Conservation (phyloP, 2,797 vertebrate species). For the Florisuga fusca region DNA sequence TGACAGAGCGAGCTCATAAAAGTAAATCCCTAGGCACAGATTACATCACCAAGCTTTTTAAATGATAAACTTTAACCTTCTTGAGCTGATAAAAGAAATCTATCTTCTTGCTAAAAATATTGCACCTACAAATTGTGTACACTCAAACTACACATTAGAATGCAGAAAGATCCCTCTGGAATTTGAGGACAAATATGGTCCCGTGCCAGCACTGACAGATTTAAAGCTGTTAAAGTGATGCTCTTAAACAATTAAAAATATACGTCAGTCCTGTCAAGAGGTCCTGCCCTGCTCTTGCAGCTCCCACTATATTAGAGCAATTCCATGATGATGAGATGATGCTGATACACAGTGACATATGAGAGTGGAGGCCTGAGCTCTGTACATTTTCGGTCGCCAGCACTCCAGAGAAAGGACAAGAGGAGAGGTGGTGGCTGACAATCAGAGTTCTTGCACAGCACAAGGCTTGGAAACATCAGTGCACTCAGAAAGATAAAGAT, state of each 20-base stretch:
- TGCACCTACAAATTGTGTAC: background rate
- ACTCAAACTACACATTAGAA: background rate
- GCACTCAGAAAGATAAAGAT: background rate
- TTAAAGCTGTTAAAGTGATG: background rate
- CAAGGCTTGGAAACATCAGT: background rate
- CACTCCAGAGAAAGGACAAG: background rate
- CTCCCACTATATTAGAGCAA: background rate
- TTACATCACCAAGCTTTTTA: background rate
- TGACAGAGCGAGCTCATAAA: background rate
- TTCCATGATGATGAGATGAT: background rate
- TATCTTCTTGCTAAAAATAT: conserved; percentile 2
- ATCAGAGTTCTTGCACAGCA: background rate
- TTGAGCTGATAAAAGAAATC: background rate
- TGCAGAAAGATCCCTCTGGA: background rate
- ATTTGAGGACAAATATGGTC: background rate
- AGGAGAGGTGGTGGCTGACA: background rate
- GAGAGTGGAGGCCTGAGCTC: background rate
- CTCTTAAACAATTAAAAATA: conserved; percentile 27
- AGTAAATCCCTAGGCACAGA: background rate
- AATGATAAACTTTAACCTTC: conserved; percentile 31
- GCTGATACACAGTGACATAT: background rate
- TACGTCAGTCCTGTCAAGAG: background rate
- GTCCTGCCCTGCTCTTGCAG: background rate
- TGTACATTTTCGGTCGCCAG: background rate
- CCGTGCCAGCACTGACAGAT: background rate